Evolutionary conservation across 2,113 vertebrate genomes (phyloP), one percentile per base, ranked within the genome.

Genomic region (Hemichromis elongatus): DNA sequence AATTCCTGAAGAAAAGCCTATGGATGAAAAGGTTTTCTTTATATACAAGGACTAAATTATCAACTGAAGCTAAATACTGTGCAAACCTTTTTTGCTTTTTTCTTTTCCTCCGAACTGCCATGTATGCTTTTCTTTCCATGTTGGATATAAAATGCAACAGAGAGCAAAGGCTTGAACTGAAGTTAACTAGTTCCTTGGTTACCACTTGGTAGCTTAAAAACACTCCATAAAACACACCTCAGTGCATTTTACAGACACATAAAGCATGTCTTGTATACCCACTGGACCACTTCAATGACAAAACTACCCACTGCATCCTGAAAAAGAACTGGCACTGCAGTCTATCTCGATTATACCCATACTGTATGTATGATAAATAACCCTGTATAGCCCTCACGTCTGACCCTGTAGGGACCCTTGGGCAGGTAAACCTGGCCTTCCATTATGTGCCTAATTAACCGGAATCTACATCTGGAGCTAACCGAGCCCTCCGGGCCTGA

Each of bases 301-400:
- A 87, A 91, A 92, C 82, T 85, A 77, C 59, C 85, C 79, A 89
- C 86, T 92, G 85, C 87, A 89, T 92, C 86, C 92, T 88, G 54
- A 88, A 90, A 88, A 85, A 87, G 79, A 81, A 88, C 87, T 56
- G 75, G 80, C 81, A 84, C 45, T 14, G 28, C 50, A 30, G 24
- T 89, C 87, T 81, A 61, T 85, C 77, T 81, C 88, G 89, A 86
- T 92, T 70, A 88, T 70, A 57, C 18, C 83, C 73, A 75, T 57
- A 73, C 68, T 73, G 68, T 73, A 53, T 77, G 26, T 55, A 66
- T 81, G 37, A 84, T 68, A 47, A 37, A 77, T 75, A 68, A 87
- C 85, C 33, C 59, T 53, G 81, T 16, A 28, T 40, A 42, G 50
- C 45, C 40, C 40, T 85, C 30, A 80, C 63, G 63, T 81, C 37